phyloP scores from a whole-genome alignment of 2,797 vertebrate species.

The Rhodeus uyekii region DNA sequence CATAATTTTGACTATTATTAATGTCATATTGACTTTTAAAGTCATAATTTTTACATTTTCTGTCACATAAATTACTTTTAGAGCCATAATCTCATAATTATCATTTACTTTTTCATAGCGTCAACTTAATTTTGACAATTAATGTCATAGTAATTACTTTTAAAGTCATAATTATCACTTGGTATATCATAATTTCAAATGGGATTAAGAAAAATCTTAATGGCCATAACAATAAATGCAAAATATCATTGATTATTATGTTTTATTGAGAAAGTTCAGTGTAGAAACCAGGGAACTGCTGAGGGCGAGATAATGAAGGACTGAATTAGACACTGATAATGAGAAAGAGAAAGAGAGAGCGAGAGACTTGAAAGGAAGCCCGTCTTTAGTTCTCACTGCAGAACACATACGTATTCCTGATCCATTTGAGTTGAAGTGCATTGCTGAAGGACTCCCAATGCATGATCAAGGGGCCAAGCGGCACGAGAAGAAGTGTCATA shows the following conservation, averaged over 20 bases:
- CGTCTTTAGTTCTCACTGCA: not conserved
- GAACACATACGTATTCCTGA: not conserved
- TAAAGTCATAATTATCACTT: not conserved
- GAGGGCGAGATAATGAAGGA: not conserved
- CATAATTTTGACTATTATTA: too few species aligned
- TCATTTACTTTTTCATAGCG: too few species aligned
- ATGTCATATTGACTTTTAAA: too few species aligned
- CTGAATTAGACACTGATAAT: not conserved
- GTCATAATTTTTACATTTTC: too few species aligned
- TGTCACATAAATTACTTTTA: too few species aligned
- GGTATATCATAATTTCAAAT: too few species aligned
- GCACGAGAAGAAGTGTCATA: slow-evolving; percentile 6
- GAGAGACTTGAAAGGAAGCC: not conserved
- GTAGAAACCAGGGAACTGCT: not conserved
- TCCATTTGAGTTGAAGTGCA: slow-evolving; percentile 3
- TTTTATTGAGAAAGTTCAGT: not conserved
- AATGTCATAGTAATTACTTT: too few species aligned
- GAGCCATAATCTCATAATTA: not conserved
- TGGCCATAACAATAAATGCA: not conserved
- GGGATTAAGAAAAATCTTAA: not conserved
- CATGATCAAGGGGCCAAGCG: slow-evolving; percentile 27
- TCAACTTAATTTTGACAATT: too few species aligned
- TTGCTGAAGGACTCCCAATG: slow-evolving; percentile 14
- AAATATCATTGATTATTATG: not conserved
- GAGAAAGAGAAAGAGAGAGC: not conserved